Base-by-base conservation (phyloP, 2,113 vertebrate genomes). In the Myotis davidii region DNA sequence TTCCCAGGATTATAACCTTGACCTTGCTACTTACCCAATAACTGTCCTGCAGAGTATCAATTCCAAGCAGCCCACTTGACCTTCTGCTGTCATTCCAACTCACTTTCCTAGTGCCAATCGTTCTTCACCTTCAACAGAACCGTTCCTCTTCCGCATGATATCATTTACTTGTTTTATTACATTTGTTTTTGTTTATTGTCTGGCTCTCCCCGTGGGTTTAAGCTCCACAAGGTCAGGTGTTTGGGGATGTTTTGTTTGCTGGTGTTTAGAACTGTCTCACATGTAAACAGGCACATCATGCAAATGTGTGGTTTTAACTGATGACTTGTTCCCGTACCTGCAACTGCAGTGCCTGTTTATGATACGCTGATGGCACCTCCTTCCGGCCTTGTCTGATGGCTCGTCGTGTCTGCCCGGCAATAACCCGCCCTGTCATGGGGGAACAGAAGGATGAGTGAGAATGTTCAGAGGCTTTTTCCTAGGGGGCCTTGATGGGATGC, bases 351-450 rank as follows among this genome's bases (percentile, higher is more conserved):
- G 69, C 50, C 37, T 20, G 23, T 59, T 59, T 8, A 42, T 12
- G 42, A 20, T 4, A 11, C 2, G 4, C 50, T 56, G 67, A 9
- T 5, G 29, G 10, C 37, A 13, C 48, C 32, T n/a, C 3, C 11
- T 61, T 83, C 9, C 11, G 6, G 16, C 39, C 18, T 12, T 6
- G 54, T 25, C 18, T 76, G 18, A n/a, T 1, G 8, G 25, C 74
- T 74, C 6, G 5, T 18, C 5, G 1, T 21, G 6, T 37, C 54
- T 32, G 18, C 48, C 37, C 20, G 3, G 7, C 9, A 23, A 9
- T 32, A 61, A 37, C 14, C 8, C 37, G 1, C 3, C 0, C 72
- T 42, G 6, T 17, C 54, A 27, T 1, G 0, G 77, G 25, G 45
- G 12, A 52, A 23, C 39, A 72, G 27, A 14, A 48, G 59, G 39